These are phyloP conservation scores for Copidosoma aretas DNA, from an alignment of 2,888 invertebrate genomes.

Conservation along the genomic window DNA sequence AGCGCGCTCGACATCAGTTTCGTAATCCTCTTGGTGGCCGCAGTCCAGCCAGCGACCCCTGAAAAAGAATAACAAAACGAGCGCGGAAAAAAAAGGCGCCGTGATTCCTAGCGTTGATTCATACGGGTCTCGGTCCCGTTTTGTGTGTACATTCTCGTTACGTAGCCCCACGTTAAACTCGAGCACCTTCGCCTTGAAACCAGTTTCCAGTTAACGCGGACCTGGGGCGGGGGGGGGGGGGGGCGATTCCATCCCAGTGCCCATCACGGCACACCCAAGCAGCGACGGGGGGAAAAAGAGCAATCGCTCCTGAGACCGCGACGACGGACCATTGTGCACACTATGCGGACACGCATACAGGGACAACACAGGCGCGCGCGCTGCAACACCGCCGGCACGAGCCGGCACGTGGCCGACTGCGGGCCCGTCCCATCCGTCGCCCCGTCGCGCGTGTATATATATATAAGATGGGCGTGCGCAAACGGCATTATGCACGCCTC, in stretches of 20 bases:
- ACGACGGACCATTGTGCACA: neutral
- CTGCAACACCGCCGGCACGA: constrained; percentile 45
- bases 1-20: too few species aligned
- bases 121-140: neutral
- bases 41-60: neutral
- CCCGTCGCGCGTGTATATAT: too few species aligned
- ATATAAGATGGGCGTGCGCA: constrained; percentile 52
- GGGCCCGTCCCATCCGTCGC: neutral
- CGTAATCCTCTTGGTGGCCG: neutral
- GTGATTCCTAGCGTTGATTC: constrained; percentile 21
- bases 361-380: neutral
- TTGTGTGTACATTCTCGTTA: too few species aligned
- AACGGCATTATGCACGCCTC: constrained; percentile 62
- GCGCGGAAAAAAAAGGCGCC: neutral
- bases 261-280: too few species aligned
- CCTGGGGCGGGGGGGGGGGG: neutral
- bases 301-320: neutral
- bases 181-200: too few species aligned
- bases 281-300: too few species aligned
- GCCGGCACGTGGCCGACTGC: constrained; percentile 57
- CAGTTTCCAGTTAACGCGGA: neutral
- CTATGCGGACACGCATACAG: too few species aligned
- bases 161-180: too few species aligned
- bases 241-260: too few species aligned
- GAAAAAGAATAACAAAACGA: neutral